phyloP scores from a whole-genome alignment of 2,888 invertebrate species.

The Argyra leucocephala region DNA sequence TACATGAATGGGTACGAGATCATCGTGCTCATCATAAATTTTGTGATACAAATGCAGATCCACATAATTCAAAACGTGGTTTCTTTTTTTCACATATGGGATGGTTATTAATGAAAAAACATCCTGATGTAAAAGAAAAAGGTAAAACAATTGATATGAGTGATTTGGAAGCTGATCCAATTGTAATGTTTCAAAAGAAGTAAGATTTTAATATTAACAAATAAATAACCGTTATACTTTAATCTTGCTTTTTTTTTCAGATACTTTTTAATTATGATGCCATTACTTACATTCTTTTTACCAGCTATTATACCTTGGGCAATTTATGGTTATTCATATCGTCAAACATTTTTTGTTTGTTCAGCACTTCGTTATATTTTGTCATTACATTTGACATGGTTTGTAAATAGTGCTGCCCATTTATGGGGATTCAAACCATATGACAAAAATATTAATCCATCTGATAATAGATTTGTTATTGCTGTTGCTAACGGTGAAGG shows the following conservation, averaged over 20 bases:
- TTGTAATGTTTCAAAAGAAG: slow-evolving; percentile 80
- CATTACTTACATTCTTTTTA: slow-evolving; percentile 66
- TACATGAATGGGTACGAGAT: slow-evolving; percentile 77
- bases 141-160: slow-evolving; percentile 77
- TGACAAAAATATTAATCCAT: slow-evolving; percentile 63
- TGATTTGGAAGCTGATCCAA: slow-evolving; percentile 75
- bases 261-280: slow-evolving; percentile 62
- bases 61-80: slow-evolving; percentile 77
- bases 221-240: background rate
- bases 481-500: slow-evolving; percentile 65
- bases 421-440: slow-evolving; percentile 85
- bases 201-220: too few relatives aligned
- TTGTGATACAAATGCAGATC: slow-evolving; percentile 81
- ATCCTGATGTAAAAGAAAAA: slow-evolving; percentile 75
- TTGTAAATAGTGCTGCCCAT: slow-evolving; percentile 89
- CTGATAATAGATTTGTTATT: slow-evolving; percentile 59
- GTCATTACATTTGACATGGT: slow-evolving; percentile 78
- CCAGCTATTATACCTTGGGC: slow-evolving; percentile 69
- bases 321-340: slow-evolving; percentile 58
- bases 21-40: slow-evolving; percentile 85
- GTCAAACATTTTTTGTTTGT: slow-evolving; percentile 56
- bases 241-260: slow-evolving; percentile 24
- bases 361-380: slow-evolving; percentile 67
- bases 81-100: slow-evolving; percentile 95
- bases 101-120: slow-evolving; percentile 82